A percentile compares a stretch with the other conserved stretches of the same genome.
Evolutionary conservation across 2,888 invertebrate genomes (phyloP).

Genomic region (Epirrita christyi): DNA sequence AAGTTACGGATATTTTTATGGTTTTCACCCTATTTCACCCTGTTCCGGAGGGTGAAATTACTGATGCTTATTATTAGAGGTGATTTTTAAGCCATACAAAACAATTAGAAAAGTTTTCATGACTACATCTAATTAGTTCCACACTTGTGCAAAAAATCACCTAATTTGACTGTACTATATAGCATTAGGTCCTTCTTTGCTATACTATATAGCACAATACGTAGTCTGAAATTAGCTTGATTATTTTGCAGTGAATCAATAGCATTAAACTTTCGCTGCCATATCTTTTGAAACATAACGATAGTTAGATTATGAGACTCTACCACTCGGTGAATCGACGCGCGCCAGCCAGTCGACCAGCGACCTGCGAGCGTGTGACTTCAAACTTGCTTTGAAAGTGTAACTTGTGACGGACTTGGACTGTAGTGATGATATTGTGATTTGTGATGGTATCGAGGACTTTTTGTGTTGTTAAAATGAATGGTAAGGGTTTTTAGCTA

Average conservation of each 20-base stretch:
- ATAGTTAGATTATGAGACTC: constrained; percentile 29
- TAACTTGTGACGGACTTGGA: constrained; percentile 38
- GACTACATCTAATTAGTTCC: too few species aligned
- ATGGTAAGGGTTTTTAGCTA: constrained; percentile 57
- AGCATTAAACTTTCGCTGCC: constrained; percentile 28
- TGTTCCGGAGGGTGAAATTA: too few species aligned
- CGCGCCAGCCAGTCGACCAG: constrained; percentile 47
- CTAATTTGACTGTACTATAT: too few species aligned
- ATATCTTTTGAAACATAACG: constrained; percentile 22
- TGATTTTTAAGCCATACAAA: too few species aligned
- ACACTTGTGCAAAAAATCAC: too few species aligned
- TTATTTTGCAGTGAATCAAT: constrained; percentile 16
- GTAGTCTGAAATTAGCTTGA: too few species aligned
- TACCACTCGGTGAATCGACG: constrained; percentile 22
- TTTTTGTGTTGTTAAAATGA: constrained; percentile 69
- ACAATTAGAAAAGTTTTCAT: too few species aligned
- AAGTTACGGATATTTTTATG: too few species aligned
- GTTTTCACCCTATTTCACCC: too few species aligned
- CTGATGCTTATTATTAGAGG: too few species aligned
- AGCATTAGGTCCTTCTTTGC: too few species aligned
- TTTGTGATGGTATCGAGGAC: constrained; percentile 64
- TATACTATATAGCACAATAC: too few species aligned
- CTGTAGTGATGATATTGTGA: constrained; percentile 76
- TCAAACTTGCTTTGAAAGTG: neutral
- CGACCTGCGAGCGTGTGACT: constrained; percentile 46